phyloP scores from a whole-genome alignment of 2,113 vertebrate genomes.

The Hystrix cristata region DNA sequence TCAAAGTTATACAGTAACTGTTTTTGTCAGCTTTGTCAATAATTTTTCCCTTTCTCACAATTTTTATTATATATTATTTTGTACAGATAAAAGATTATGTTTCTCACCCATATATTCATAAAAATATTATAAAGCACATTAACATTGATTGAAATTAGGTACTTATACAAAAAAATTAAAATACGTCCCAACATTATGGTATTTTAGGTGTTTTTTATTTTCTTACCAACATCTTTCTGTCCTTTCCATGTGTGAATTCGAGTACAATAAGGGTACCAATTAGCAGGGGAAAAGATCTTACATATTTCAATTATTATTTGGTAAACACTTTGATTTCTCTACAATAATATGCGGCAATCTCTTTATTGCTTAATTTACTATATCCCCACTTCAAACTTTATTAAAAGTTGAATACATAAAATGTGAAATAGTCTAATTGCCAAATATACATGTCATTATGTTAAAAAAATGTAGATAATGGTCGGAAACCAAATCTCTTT shows the following conservation, averaged over 20 bases:
- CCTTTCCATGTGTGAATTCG: slow-evolving; percentile 2
- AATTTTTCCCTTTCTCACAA: neutral
- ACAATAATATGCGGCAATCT: slow-evolving; percentile 27
- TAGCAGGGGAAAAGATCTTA: neutral
- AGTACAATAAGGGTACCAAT: neutral
- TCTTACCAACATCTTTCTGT: neutral
- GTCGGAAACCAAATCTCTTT: slow-evolving; percentile 34
- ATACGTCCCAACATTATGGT: neutral
- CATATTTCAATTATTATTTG: slow-evolving; percentile 33
- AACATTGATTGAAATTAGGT: neutral
- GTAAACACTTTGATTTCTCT: slow-evolving; percentile 3
- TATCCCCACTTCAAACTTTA: neutral
- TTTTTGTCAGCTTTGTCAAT: neutral
- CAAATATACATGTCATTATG: slow-evolving; percentile 26
- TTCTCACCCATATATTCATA: neutral
- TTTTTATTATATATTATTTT: slow-evolving; percentile 34
- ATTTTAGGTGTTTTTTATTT: slow-evolving; percentile 34
- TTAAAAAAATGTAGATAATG: neutral
- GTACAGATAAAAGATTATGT: neutral
- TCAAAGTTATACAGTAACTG: slow-evolving; percentile 48
- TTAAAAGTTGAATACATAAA: slow-evolving; percentile 51
- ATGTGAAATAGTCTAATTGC: neutral
- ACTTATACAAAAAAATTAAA: slow-evolving; percentile 50
- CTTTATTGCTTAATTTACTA: neutral
- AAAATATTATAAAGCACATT: neutral